Conservation (phyloP, 2,888 invertebrate species). For the Ditula angustiorana region DNA sequence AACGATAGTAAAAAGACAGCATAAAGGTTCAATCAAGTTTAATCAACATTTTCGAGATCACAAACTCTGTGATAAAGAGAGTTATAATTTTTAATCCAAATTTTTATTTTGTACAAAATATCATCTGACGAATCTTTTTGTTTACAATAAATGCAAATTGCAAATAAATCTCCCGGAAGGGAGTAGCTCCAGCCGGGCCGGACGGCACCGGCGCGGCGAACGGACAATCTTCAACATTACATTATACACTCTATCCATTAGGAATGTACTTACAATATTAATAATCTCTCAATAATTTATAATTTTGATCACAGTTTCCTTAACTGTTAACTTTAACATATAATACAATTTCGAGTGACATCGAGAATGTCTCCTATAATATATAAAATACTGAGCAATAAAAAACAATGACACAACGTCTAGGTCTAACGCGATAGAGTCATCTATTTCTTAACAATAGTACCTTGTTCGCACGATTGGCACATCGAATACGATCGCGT, state of each 20-base stretch:
- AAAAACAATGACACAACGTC: slow-evolving; percentile 79
- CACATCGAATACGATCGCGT: slow-evolving; percentile 73
- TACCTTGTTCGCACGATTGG: slow-evolving; percentile 81
- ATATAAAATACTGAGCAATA: slow-evolving; percentile 84
- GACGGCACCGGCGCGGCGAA: slow-evolving; percentile 39
- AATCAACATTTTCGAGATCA: slow-evolving; percentile 83
- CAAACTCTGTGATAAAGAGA: slow-evolving; percentile 76
- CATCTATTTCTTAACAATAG: slow-evolving; percentile 80
- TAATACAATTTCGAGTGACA: slow-evolving; percentile 81
- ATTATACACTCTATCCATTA: slow-evolving; percentile 79
- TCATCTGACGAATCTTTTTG: slow-evolving; percentile 72
- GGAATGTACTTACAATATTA: slow-evolving; percentile 84
- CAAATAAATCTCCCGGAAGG: slow-evolving; percentile 59
- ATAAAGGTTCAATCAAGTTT: slow-evolving; percentile 78
- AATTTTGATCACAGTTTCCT: slow-evolving; percentile 85
- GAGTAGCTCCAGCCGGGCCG: slow-evolving; percentile 24
- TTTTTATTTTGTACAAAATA: slow-evolving; percentile 84
- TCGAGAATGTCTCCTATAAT: slow-evolving; percentile 65
- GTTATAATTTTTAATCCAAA: slow-evolving; percentile 71
- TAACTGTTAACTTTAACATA: slow-evolving; percentile 84
- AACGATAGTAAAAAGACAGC: slow-evolving; percentile 40
- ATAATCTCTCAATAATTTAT: slow-evolving; percentile 86
- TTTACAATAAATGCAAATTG: slow-evolving; percentile 62
- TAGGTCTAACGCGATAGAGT: slow-evolving; percentile 76
- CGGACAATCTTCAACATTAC: slow-evolving; percentile 79